Evolutionary conservation across 2,888 invertebrate species (phyloP), one percentile per base, ranked within the genome.

Genomic region (Orthosia cruda): DNA sequence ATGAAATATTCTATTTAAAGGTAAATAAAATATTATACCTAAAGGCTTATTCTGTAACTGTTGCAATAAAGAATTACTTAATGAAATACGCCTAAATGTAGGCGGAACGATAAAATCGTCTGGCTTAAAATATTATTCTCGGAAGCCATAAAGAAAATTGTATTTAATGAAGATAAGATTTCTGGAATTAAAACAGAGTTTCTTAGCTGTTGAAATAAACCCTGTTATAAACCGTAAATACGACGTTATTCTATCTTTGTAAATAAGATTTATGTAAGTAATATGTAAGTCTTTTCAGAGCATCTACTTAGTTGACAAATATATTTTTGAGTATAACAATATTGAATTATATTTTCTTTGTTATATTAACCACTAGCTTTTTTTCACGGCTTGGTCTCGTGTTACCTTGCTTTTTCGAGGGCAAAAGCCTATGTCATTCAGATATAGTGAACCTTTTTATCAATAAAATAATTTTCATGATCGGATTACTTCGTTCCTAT

Each of bases 141-240:
- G 95, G 95, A 95, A 94, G 92, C 90, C 92, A 92, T 95, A 95
- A 95, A 94, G 92, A 93, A 95, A 93, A 94, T 95, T 93, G 93
- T 91, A 93, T 93, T 93, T 94, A 94, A 94, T 92, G 90, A 92
- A 87, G 87, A 87, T 87, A 87, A 86, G 78, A 87, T 92, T 94
- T 94, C 91, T 86, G 83, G 89, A 91, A 91, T 93, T 92, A 92
- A 91, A 90, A 83, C 87, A 87, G 88, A 91, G 90, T 92, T 92
- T 89, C 89, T 89, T 89, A 88, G 85, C 89, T 87, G 83, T 89
- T 89, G 85, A 90, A 90, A 88, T 84, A 80, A 80, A 68, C 62
- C 57, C 69, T 59, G 65, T 74, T 71, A 66, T 73, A 69, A 78
- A 77, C 76, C 63, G 74, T 61, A 62, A 80, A 26, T 73, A 74